Evolutionary conservation across 2,113 vertebrate genomes (phyloP).

Genomic region (Petrocephalus zakoni): DNA sequence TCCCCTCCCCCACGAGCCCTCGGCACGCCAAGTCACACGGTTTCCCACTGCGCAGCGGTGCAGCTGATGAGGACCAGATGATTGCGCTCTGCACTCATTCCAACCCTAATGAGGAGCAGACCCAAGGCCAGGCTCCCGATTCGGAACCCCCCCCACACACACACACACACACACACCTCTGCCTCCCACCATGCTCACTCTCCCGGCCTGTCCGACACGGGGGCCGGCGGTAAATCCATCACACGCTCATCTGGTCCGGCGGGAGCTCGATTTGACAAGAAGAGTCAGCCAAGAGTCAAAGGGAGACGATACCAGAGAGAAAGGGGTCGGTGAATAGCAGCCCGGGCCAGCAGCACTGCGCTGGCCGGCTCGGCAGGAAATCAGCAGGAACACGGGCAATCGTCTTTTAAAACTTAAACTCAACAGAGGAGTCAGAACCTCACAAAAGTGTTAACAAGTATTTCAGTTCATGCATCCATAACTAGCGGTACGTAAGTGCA

Average conservation of each 20-base stretch:
- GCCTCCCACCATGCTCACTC: too few species aligned
- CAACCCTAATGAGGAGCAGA: slow-evolving; percentile 16
- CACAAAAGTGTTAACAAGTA: background rate
- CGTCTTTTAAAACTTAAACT: background rate
- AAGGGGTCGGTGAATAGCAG: background rate
- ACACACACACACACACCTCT: background rate
- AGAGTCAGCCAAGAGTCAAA: slow-evolving; percentile 46
- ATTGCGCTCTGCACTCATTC: background rate
- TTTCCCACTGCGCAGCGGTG: background rate
- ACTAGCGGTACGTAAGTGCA: background rate
- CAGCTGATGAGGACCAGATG: slow-evolving; percentile 15
- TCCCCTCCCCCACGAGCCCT: background rate
- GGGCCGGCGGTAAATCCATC: slow-evolving; percentile 48
- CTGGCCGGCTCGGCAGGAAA: background rate
- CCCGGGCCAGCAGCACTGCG: too few species aligned
- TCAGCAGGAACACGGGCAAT: background rate
- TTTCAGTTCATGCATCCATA: background rate
- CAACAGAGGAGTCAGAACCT: background rate
- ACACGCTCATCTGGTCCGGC: slow-evolving; percentile 9
- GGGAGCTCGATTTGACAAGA: slow-evolving; percentile 50
- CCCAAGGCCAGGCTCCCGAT: background rate
- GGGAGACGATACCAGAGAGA: slow-evolving; percentile 21
- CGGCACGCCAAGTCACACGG: background rate
- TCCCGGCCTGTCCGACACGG: background rate
- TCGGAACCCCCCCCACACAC: background rate